Evolutionary conservation across 2,113 vertebrate genomes (phyloP), one percentile per base, ranked within the genome.

Genomic region (Podarcis cretensis): DNA sequence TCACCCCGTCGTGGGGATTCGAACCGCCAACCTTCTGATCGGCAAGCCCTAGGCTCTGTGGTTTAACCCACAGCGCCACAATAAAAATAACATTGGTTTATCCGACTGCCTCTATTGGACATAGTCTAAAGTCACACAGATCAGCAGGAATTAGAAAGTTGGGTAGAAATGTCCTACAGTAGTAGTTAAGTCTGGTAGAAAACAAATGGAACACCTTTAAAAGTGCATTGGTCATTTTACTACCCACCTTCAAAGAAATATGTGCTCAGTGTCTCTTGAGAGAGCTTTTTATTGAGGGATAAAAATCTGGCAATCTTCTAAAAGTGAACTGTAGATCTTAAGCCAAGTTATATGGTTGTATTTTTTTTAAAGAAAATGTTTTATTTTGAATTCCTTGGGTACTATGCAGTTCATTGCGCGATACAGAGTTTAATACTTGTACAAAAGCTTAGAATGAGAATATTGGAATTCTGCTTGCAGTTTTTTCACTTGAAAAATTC

Each of bases 361-460:
- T 25, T 35, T n/a, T 84, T 84, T n/a, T 74, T 8, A 59, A 57
- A 54, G 48, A 54, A n/a, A 32, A 59, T 35, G 6, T 30, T 1
- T 27, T 63, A 20, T 76, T 57, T 63, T 95, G 92, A 94, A 90
- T 94, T 96, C 84, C 90, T 91, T 93, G 83, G 92, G 90, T 83
- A 94, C 91, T 91, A 92, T 92, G 87, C 84, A 92, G 88, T 92
- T 95, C 93, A 95, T 93, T 90, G 93, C 65, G 90, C 91, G 89
- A 91, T 94, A 91, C 92, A 94, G 91, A 94, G 91, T 94, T 90
- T 88, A 93, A 92, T 94, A 94, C 81, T 2, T 66, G 88, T 69
- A 89, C 81, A 84, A 57, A 92, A 88, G 90, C 86, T 90, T 93
- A 84, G 66, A 92, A 84, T 91, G 87, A 84, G 92, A 94, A 92